A percentile compares a stretch with the other conserved stretches of the same genome.
phyloP scores from a whole-genome alignment of 1,140 invertebrate species.

The Ladona fulva region DNA sequence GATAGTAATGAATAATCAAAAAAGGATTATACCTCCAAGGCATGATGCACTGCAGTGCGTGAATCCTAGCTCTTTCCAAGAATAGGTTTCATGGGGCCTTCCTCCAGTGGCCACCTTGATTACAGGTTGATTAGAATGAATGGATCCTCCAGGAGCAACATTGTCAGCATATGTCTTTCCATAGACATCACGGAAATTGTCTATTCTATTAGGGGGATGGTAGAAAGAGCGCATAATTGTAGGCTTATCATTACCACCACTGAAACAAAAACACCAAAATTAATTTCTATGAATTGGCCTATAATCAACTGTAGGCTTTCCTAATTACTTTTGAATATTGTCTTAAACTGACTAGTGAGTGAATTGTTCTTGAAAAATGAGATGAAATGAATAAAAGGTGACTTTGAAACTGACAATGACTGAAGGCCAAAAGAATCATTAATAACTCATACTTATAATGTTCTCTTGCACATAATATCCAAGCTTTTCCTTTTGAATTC shows the following conservation, averaged over 20 bases:
- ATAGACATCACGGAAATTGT: neutral
- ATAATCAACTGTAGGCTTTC: no score
- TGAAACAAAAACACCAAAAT: neutral
- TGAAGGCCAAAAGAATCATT: no score
- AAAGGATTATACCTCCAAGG: conserved; percentile 61
- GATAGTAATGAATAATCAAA: no score
- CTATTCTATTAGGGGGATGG: neutral
- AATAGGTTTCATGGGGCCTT: conserved; percentile 54
- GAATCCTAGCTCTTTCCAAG: conserved; percentile 74
- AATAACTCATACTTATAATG: no score
- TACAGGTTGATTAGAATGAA: conserved; percentile 35
- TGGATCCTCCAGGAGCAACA: conserved; percentile 18
- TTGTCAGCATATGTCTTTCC: neutral
- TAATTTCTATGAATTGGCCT: neutral
- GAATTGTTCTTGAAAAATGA: no score
- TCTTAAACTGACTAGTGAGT: no score
- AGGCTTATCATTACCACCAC: neutral
- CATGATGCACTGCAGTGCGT: conserved; percentile 91
- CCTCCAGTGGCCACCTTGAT: conserved; percentile 46
- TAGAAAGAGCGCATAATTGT: conserved; percentile 9
- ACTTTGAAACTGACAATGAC: no score
- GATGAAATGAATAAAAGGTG: no score
- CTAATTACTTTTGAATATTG: no score
- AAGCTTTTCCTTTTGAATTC: no score
- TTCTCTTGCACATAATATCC: no score